phyloP scores from a whole-genome alignment of 2,113 vertebrate species.

The Lepus timidus region DNA sequence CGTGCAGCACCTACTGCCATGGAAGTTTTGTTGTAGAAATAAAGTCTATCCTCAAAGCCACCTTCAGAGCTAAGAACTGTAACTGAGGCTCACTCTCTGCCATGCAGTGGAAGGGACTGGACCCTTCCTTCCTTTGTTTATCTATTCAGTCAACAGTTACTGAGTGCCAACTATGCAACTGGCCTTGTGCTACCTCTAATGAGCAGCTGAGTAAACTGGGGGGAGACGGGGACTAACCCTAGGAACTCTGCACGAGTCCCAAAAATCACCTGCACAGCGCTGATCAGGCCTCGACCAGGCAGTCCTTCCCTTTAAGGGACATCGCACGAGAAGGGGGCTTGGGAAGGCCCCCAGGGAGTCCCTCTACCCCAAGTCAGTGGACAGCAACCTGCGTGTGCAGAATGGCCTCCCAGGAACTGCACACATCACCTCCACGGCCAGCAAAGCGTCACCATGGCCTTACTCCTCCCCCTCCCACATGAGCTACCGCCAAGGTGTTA shows the following conservation, averaged over 20 bases:
- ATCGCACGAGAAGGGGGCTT: background rate
- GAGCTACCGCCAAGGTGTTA: conserved; percentile 64
- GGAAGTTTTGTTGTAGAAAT: background rate
- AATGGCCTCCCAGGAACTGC: background rate
- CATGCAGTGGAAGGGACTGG: background rate
- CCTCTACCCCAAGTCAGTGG: background rate
- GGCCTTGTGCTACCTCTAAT: background rate
- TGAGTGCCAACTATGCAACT: rapidly evolving
- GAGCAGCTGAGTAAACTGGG: background rate
- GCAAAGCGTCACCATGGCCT: rapidly evolving
- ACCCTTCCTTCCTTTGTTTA: background rate
- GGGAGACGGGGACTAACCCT: background rate
- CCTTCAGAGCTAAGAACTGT: background rate
- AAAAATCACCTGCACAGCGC: background rate
- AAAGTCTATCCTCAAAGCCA: background rate
- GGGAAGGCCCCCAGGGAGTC: background rate
- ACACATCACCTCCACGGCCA: no score
- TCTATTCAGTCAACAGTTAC: background rate
- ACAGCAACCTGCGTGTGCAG: background rate
- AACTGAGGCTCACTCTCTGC: background rate
- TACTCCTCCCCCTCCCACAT: background rate
- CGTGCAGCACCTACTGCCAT: background rate
- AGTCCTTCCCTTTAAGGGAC: background rate
- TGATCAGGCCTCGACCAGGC: background rate
- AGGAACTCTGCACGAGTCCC: no score